Evolutionary conservation across 1,140 invertebrate species (phyloP).

Genomic region (Dinoponera quadriceps): DNA sequence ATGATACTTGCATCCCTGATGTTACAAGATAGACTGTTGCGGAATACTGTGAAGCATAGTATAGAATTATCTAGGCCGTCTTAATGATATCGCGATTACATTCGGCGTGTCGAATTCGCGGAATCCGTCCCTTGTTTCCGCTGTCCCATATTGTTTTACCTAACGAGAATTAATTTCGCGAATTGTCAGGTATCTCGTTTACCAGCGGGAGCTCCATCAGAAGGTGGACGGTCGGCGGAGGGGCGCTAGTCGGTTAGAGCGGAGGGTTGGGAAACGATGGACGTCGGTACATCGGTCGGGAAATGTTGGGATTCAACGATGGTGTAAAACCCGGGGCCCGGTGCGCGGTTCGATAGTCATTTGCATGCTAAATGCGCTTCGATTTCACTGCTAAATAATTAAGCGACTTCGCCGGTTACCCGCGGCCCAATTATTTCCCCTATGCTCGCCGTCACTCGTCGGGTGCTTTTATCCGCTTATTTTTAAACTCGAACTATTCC

Average conservation of each 20-base stretch:
- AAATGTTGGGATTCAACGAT: slow-evolving; percentile 63
- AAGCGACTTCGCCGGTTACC: slow-evolving; percentile 61
- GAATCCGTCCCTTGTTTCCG: too few relatives aligned
- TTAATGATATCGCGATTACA: background rate
- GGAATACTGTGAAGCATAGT: too few relatives aligned
- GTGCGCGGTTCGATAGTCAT: slow-evolving; percentile 75
- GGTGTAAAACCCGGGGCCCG: slow-evolving; percentile 72
- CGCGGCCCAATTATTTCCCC: slow-evolving; percentile 74
- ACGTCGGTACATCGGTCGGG: slow-evolving; percentile 27
- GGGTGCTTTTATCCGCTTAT: slow-evolving; percentile 31
- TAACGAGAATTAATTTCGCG: background rate
- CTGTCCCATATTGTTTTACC: background rate
- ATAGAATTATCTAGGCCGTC: too few relatives aligned
- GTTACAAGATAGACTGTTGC: too few relatives aligned
- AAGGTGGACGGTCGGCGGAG: background rate
- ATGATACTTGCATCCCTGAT: too few relatives aligned
- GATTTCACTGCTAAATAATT: slow-evolving; percentile 78
- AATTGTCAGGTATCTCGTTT: background rate
- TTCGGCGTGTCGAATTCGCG: background rate
- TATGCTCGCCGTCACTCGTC: slow-evolving; percentile 53
- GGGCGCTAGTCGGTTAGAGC: slow-evolving; percentile 6
- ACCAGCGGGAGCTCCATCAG: background rate
- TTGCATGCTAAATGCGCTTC: slow-evolving; percentile 78
- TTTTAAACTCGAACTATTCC: slow-evolving; percentile 37
- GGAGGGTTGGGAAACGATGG: slow-evolving; percentile 18